Evolutionary conservation across 2,888 invertebrate species (phyloP).

Genomic region (Balanococcus diminutus): DNA sequence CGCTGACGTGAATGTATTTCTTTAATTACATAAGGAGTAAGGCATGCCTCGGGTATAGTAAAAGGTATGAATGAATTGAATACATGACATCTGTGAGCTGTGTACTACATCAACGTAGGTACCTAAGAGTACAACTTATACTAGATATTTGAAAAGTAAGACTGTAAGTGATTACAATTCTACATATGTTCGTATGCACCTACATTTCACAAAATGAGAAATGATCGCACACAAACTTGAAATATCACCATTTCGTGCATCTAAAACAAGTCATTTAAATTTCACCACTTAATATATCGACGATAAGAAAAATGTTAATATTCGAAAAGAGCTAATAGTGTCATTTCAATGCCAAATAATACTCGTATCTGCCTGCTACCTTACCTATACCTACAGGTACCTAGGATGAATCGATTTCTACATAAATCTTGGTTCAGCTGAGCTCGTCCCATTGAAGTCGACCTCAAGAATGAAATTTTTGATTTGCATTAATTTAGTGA

Average conservation of each 20-base stretch:
- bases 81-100: not conserved
- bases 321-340: not conserved
- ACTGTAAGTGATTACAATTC: not conserved
- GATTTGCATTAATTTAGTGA: not conserved
- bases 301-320: not conserved
- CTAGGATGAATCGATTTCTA: not conserved
- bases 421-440: not conserved
- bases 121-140: too few relatives aligned
- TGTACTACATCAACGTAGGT: not conserved
- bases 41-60: not conserved
- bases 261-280: not conserved
- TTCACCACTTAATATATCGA: not conserved
- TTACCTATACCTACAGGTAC: too few relatives aligned
- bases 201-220: not conserved
- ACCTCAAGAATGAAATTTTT: not conserved
- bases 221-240: not conserved
- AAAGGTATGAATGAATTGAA: not conserved
- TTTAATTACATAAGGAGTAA: not conserved
- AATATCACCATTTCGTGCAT: not conserved
- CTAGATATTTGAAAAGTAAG: not conserved
- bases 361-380: too few relatives aligned
- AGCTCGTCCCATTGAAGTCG: not conserved
- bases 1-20: not conserved
- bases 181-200: not conserved
- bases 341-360: not conserved